Evolutionary conservation across 2,113 vertebrate species (phyloP).

Genomic region (Quiscalus mexicanus): DNA sequence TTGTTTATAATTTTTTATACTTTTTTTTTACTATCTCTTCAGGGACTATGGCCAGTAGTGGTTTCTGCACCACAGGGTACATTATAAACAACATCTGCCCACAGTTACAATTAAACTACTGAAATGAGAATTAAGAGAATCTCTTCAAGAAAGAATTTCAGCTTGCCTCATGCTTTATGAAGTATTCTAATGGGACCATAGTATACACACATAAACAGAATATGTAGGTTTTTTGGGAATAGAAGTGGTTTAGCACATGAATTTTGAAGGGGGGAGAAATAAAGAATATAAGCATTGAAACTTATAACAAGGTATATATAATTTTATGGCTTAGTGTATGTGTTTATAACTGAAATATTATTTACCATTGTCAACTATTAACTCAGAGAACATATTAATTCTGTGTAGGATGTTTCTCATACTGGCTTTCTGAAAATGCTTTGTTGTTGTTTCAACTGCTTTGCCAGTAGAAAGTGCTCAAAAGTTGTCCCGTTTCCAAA

Average conservation of each 20-base stretch:
- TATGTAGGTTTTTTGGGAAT: not conserved
- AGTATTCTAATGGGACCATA: not conserved
- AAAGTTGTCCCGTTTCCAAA: not conserved
- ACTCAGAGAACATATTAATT: not conserved
- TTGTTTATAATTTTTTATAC: constrained; percentile 49
- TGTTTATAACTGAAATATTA: not conserved
- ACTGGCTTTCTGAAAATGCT: not conserved
- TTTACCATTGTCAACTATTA: not conserved
- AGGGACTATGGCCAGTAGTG: constrained; percentile 40
- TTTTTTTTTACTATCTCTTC: constrained; percentile 59
- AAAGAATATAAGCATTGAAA: not conserved
- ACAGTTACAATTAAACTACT: constrained; percentile 71
- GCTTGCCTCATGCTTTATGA: constrained; percentile 16
- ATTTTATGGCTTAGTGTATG: not conserved
- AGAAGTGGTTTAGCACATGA: not conserved
- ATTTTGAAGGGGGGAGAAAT: not conserved
- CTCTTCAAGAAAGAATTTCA: constrained; percentile 58
- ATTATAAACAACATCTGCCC: constrained; percentile 69
- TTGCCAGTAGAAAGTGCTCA: not conserved
- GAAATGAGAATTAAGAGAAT: constrained; percentile 70
- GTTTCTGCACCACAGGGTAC: constrained; percentile 62
- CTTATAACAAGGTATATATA: not conserved
- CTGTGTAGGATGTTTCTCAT: not conserved
- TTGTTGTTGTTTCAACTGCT: not conserved
- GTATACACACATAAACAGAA: not conserved